A percentile compares a stretch with the other conserved stretches of the same genome.
Evolutionary conservation across 1,140 invertebrate species (phyloP).

Genomic region (Ceratosolen solmsi): DNA sequence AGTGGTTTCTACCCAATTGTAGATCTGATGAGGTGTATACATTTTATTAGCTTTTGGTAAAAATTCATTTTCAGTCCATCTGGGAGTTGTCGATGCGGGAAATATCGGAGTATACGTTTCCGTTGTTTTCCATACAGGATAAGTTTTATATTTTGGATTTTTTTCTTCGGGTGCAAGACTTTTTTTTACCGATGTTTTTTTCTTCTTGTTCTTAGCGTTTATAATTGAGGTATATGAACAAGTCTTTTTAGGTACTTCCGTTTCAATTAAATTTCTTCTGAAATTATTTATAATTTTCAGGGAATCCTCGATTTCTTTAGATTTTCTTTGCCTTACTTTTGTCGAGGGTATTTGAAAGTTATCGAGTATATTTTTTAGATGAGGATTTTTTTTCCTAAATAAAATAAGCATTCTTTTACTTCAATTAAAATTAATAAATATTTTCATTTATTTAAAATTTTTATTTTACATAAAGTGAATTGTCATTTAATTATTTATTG

Average conservation of each 20-base stretch:
- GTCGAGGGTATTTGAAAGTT: background rate
- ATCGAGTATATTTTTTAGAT: background rate
- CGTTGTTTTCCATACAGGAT: slow-evolving; percentile 35
- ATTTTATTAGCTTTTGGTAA: slow-evolving; percentile 3
- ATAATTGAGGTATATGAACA: too few species aligned
- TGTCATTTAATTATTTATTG: background rate
- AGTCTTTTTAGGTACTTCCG: background rate
- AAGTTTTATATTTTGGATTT: background rate
- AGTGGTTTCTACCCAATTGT: background rate
- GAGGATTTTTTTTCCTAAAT: slow-evolving; percentile 42
- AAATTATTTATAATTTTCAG: slow-evolving; percentile 25
- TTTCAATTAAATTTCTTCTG: slow-evolving; percentile 17
- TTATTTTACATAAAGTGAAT: slow-evolving; percentile 16
- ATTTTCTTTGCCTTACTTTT: slow-evolving; percentile 13
- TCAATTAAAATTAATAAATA: slow-evolving; percentile 38
- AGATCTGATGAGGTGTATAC: slow-evolving; percentile 23
- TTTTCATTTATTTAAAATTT: slow-evolving; percentile 20
- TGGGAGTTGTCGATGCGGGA: background rate
- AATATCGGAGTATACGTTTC: slow-evolving; percentile 37
- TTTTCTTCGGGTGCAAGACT: background rate
- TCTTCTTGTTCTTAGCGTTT: background rate
- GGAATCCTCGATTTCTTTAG: background rate
- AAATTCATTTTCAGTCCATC: background rate
- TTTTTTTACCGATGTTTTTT: background rate
- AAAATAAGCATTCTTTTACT: slow-evolving; percentile 25